Percentiles rank a stretch among this genome's conserved stretches.
Conservation (phyloP, 2,113 vertebrate genomes). For the Phylloscopus trochilus region DNA sequence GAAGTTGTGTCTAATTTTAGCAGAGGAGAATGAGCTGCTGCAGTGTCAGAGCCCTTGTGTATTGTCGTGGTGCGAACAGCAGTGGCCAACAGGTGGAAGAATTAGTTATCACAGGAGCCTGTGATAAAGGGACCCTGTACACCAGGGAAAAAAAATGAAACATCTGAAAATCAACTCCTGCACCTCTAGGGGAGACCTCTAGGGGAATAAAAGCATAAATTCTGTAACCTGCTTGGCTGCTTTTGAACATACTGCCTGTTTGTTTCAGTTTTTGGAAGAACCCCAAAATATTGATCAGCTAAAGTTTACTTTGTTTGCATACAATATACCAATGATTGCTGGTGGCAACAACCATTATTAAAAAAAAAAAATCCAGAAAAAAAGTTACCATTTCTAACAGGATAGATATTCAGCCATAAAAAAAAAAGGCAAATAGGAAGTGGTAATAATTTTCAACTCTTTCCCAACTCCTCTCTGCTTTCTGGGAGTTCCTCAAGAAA, state of each 20-base stretch:
- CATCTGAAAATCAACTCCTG: neutral
- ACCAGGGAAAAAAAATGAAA: neutral
- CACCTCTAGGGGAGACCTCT: neutral
- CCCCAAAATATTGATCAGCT: neutral
- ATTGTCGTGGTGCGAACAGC: neutral
- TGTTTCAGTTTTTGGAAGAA: neutral
- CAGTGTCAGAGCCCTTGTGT: neutral
- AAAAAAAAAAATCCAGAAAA: neutral
- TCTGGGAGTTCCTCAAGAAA: neutral
- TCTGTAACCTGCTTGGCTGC: neutral
- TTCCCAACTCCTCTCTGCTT: rapidly evolving
- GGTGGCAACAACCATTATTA: neutral
- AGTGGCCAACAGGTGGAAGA: neutral
- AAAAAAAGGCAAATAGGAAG: neutral
- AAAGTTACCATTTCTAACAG: neutral
- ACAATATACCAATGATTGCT: neutral
- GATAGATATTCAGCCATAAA: neutral
- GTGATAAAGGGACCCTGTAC: neutral
- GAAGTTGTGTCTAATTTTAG: neutral
- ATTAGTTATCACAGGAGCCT: neutral
- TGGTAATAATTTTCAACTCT: neutral
- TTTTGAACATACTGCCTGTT: neutral
- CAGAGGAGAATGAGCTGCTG: neutral
- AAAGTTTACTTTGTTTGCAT: neutral
- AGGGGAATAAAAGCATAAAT: neutral